Base-by-base conservation (phyloP, 1,140 invertebrate genomes). In the Globodera rostochiensis region DNA sequence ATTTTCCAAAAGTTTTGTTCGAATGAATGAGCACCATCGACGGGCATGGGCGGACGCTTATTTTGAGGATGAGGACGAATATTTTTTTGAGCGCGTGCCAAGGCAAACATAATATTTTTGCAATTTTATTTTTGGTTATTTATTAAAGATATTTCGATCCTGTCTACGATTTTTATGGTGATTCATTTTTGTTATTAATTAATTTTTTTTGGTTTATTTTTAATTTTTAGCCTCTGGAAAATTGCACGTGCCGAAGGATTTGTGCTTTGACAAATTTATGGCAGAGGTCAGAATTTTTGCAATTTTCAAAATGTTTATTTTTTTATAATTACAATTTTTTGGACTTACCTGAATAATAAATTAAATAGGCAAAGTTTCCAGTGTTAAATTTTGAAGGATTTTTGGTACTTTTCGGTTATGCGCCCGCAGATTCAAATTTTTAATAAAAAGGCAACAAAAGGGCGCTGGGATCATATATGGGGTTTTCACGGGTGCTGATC, bases 261-360 rank as follows among this genome's bases (percentile, higher is more conserved):
- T 90, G 21, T 89, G 88, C 69, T 89, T 89, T 78, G 88, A 90
- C 46, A 88, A 89, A 74, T 89, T 89, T 70, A 88, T 89, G 87
- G 85, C 83, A 13, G 88, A 89, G 74, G 76, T 87, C 25, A 67
- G 36, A 36, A 36, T 36, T 36, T 36, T 3, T 36, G 36, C 36
- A 36, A 36, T 36, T 36, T 36, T 36, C 36, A 36, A 36, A 36
- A 36, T 36, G 36, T 36, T 36, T 36, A 36, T 36, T 36, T 36
- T 36, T 36, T 36, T 36, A 36, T 36, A 36, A 36, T 36, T 36
- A 36, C 36, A 36, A 36, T 3, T 36, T 36, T 36, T 36, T 36
- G 36, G 36, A 36, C 36, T 36, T 36, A 2, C 3, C 36, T 36
- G 36, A 36, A 36, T 36, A 36, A 36, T 36, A 36, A 36, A 36